Evolutionary conservation across 2,888 invertebrate species (phyloP), one percentile per base, ranked within the genome.

Genomic region (Linnaemya tessellans): DNA sequence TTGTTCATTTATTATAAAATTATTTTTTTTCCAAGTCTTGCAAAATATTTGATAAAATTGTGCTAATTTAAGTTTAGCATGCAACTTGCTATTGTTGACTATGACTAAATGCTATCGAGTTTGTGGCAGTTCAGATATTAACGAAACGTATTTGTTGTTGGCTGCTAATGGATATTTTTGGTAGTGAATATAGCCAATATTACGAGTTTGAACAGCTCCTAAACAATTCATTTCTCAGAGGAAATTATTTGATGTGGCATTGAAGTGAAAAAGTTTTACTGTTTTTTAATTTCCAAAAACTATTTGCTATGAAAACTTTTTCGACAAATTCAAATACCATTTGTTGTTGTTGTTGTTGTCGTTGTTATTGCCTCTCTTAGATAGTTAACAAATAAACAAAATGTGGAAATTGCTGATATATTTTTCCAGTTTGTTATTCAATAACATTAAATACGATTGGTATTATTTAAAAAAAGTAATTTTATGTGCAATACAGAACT

Each of bases 21-120:
- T 56, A 15, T 11, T 30, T 71, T 35, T 67, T 46, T 20, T 41
- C 5, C 30, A 18, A 35, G 35, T 49, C 38, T 65, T 46, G 13
- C 35, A 43, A 77, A 58, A 56, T n/a, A 38, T 62, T 64, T 74
- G n/a, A 43, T 20, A 56, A 54, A 75, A 65, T 65, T 65, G 20
- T 77, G 43, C 77, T 67, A 77, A 77, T 67, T 67, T 77, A 56
- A 46, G 65, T 67, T 67, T 56, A 67, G 56, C 77, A 77, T 77
- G 77, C 77, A 77, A 77, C 46, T 56, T 46, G 56, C 15, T 56
- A n/a, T 46, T 46, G 65, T 56, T 43, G 56, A 64, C 51, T 51
- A 41, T 54, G n/a, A 60, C 20, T 62, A 20, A 73, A 60, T 3
- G 18, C 46, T 20, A 35, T 35, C 35, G 7, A 51, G 62, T 49